These are phyloP conservation scores for Nannoperca obscura DNA, from an alignment of 2,797 vertebrate species.

Conservation along the genomic window DNA sequence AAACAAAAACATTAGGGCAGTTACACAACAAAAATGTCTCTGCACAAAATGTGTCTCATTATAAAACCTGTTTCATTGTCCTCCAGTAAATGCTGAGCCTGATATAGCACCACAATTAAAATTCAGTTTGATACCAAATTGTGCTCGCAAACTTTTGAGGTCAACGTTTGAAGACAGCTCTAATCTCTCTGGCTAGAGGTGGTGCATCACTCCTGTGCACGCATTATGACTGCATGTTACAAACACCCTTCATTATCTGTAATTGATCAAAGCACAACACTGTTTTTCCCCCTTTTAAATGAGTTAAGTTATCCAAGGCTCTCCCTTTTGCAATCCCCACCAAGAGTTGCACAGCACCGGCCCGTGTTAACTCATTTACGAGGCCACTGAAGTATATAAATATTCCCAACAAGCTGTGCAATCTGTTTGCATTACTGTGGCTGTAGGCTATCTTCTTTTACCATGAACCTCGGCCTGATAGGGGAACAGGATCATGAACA, in stretches of 20 bases:
- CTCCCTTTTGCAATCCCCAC: constrained; percentile 9
- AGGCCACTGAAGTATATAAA: constrained; percentile 73
- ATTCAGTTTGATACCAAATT: constrained; percentile 56
- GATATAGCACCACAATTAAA: constrained; percentile 45
- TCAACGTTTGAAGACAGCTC: constrained; percentile 45
- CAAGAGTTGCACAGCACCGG: constrained; percentile 37
- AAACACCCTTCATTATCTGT: constrained; percentile 43
- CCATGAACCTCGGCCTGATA: constrained; percentile 34
- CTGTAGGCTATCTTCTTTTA: constrained; percentile 57
- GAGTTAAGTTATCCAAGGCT: neutral
- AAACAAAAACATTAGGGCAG: constrained; percentile 36
- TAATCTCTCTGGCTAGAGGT: constrained; percentile 52
- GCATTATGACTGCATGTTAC: constrained; percentile 47
- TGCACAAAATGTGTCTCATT: constrained; percentile 17
- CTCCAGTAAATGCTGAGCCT: constrained; percentile 13
- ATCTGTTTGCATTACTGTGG: constrained; percentile 64
- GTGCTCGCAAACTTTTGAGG: constrained; percentile 37
- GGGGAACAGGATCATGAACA: constrained; percentile 18
- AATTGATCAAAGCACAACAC: constrained; percentile 45
- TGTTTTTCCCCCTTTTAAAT: constrained; percentile 33
- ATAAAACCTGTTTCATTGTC: constrained; percentile 17
- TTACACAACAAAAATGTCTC: constrained; percentile 36
- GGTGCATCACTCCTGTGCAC: constrained; percentile 30
- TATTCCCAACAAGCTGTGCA: constrained; percentile 69
- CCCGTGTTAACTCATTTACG: constrained; percentile 60